phyloP scores from a whole-genome alignment of 1,140 invertebrate genomes.

The Drosophila yakuba region DNA sequence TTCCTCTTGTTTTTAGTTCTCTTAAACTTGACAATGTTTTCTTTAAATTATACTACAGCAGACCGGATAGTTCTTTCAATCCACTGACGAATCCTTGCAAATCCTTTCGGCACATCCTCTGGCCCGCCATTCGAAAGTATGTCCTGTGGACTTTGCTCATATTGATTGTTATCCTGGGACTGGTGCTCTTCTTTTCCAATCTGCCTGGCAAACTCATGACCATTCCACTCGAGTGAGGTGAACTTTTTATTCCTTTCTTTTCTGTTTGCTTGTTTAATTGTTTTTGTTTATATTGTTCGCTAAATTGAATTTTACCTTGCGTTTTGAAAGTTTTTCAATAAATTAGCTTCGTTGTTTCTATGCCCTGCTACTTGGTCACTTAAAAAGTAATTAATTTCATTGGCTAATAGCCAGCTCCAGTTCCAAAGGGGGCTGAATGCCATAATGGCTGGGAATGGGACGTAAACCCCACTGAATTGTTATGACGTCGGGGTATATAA shows the following conservation, averaged over 20 bases:
- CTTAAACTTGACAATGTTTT: background rate
- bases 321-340: constrained; percentile 38
- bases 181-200: constrained; percentile 48
- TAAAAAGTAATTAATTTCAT: constrained; percentile 59
- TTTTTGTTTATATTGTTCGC: background rate
- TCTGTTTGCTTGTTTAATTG: constrained; percentile 3
- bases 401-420: constrained; percentile 36
- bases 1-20: background rate
- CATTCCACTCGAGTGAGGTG: constrained; percentile 41
- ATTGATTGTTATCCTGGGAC: constrained; percentile 16
- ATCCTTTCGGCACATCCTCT: constrained; percentile 86
- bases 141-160: constrained; percentile 38
- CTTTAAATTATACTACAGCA: constrained; percentile 76
- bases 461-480: background rate
- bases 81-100: constrained; percentile 87
- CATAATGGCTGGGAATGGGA: constrained; percentile 10
- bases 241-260: background rate
- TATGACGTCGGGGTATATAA: background rate
- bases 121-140: constrained; percentile 85
- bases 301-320: constrained; percentile 29
- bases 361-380: background rate
- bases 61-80: constrained; percentile 87
- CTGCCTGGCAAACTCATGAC: constrained; percentile 45
- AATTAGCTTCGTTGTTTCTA: constrained; percentile 20
- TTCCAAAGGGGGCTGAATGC: constrained; percentile 2